phyloP scores from a whole-genome alignment of 2,888 invertebrate genomes.

The Yponomeuta malinellus region DNA sequence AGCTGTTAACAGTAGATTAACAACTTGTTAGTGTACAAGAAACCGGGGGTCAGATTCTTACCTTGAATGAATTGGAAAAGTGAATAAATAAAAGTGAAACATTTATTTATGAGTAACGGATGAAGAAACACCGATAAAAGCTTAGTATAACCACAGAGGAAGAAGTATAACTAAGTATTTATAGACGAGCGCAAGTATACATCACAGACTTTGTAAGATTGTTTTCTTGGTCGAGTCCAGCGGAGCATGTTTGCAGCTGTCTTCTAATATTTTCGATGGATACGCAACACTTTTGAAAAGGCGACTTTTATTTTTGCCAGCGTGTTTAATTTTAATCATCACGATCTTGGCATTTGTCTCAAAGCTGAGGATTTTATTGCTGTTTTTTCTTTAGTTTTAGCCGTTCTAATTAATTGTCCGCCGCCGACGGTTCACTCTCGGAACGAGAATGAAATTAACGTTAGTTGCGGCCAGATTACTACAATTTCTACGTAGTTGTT shows the following conservation, averaged over 20 bases:
- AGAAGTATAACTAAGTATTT: neutral
- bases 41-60: neutral
- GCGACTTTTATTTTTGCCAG: slow-evolving; percentile 56
- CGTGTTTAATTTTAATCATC: slow-evolving; percentile 66
- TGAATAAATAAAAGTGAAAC: no score
- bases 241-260: slow-evolving; percentile 46
- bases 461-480: slow-evolving; percentile 1
- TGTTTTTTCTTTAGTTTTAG: slow-evolving; percentile 48
- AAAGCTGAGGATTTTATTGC: slow-evolving; percentile 61
- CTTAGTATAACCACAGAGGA: neutral
- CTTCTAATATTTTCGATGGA: slow-evolving; percentile 59
- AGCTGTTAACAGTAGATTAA: neutral
- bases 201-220: neutral
- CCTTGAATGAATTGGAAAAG: neutral
- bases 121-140: neutral
- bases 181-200: no score
- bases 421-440: slow-evolving; percentile 23
- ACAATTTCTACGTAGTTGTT: neutral
- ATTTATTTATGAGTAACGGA: no score
- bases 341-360: slow-evolving; percentile 67
- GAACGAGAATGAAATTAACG: slow-evolving; percentile 24
- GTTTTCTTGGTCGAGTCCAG: neutral
- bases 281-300: slow-evolving; percentile 52
- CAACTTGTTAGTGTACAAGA: no score
- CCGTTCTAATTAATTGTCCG: slow-evolving; percentile 56